These are phyloP conservation scores for Scrobipalpa costella DNA, from an alignment of 2,888 invertebrate genomes.

Conservation along the genomic window DNA sequence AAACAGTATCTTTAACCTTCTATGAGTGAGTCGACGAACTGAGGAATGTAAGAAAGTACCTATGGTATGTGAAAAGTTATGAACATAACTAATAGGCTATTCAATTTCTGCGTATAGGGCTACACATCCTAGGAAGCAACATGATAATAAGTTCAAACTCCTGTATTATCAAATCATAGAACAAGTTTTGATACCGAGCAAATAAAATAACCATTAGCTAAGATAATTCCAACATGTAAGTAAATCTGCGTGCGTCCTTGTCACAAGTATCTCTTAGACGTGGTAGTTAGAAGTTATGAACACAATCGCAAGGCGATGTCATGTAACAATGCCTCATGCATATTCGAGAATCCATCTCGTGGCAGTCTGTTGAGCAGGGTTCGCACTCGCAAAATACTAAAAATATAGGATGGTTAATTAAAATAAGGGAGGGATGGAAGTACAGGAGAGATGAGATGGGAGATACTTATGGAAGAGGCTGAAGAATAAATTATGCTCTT, in stretches of 20 bases:
- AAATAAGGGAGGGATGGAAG: too few relatives aligned
- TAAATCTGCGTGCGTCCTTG: conserved; percentile 12
- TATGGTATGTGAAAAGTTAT: too few relatives aligned
- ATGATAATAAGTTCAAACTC: too few relatives aligned
- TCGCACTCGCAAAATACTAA: not conserved
- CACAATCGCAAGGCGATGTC: conserved; percentile 7
- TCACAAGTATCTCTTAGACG: not conserved
- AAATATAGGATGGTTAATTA: not conserved
- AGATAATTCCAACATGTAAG: not conserved
- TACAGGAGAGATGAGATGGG: too few relatives aligned
- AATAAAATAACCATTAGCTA: not conserved
- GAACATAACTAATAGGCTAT: too few relatives aligned
- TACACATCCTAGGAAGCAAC: too few relatives aligned
- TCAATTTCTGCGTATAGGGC: too few relatives aligned
- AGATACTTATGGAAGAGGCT: too few relatives aligned
- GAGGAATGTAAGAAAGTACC: conserved; percentile 5
- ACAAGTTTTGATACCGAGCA: not conserved
- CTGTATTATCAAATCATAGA: not conserved
- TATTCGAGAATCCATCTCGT: conserved; percentile 18
- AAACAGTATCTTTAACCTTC: not conserved
- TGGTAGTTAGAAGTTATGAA: not conserved
- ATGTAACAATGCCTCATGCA: conserved; percentile 24
- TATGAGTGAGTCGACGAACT: too few relatives aligned
- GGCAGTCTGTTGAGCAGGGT: not conserved
- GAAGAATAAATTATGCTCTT: too few relatives aligned